Conservation (phyloP, 2,113 vertebrate genomes). For the Entelurus aequoreus region DNA sequence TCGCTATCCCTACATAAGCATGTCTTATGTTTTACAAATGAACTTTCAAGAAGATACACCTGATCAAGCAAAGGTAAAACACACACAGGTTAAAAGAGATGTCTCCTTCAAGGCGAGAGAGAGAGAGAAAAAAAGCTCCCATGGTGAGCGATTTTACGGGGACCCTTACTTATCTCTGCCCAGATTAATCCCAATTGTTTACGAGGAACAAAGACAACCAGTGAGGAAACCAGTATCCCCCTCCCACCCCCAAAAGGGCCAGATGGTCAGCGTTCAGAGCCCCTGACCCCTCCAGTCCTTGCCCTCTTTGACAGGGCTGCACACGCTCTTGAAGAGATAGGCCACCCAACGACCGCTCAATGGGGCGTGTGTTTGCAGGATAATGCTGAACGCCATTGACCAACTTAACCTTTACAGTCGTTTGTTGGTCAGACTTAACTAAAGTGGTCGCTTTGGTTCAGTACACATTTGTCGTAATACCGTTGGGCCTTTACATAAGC, state of each 20-base stretch:
- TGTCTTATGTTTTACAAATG: neutral
- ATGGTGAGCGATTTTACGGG: conserved; percentile 46
- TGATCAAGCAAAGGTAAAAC: neutral
- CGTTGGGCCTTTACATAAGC: too few species aligned
- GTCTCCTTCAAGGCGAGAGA: conserved; percentile 57
- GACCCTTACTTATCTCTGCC: conserved; percentile 80
- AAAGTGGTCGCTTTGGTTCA: neutral
- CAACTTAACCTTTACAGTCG: neutral
- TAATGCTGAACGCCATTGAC: conserved; percentile 3
- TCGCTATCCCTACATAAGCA: neutral
- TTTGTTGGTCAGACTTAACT: neutral
- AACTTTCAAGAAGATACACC: conserved; percentile 1
- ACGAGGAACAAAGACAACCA: conserved; percentile 83
- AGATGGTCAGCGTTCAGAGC: conserved; percentile 89
- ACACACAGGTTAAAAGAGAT: conserved; percentile 40
- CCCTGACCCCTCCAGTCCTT: conserved; percentile 73
- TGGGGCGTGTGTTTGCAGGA: neutral
- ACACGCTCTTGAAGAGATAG: conserved; percentile 44
- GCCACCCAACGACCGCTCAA: conserved; percentile 57
- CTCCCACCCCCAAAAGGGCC: conserved; percentile 72
- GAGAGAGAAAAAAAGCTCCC: conserved; percentile 47
- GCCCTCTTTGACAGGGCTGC: conserved; percentile 47
- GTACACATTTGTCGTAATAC: neutral
- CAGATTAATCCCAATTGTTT: conserved; percentile 91
- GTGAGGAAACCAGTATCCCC: conserved; percentile 75